These are phyloP conservation scores for Tuta absoluta DNA, from an alignment of 2,888 invertebrate species.

Conservation along the genomic window DNA sequence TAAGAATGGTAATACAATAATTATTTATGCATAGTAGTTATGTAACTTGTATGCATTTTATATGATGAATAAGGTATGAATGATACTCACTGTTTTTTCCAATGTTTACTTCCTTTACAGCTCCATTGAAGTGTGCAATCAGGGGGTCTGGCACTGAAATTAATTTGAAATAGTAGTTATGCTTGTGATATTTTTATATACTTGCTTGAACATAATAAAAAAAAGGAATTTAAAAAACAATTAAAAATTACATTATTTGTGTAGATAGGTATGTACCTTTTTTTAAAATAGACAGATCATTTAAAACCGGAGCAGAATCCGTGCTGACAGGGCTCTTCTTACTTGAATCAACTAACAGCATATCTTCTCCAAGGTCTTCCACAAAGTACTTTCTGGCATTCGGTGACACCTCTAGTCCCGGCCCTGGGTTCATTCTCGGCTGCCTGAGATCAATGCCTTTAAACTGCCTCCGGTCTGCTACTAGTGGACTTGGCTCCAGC, in stretches of 20 bases:
- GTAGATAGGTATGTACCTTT: conserved; percentile 50
- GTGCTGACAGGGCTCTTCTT: conserved; percentile 56
- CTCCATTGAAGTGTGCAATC: conserved; percentile 69
- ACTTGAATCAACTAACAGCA: conserved; percentile 66
- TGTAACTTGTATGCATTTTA: not conserved
- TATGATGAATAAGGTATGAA: not conserved
- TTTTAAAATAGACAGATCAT: conserved; percentile 53
- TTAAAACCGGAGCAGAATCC: conserved; percentile 45
- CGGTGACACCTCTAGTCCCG: conserved; percentile 44
- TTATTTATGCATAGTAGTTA: not conserved
- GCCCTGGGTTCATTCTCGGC: conserved; percentile 48
- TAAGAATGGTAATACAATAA: not conserved
- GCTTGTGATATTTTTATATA: not conserved
- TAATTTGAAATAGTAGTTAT: not conserved
- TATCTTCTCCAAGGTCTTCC: conserved; percentile 67
- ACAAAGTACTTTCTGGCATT: conserved; percentile 61
- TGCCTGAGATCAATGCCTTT: conserved; percentile 50
- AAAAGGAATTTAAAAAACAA: not conserved
- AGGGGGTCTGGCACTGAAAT: conserved; percentile 62
- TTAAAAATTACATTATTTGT: not conserved
- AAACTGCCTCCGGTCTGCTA: conserved; percentile 45
- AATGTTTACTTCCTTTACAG: conserved; percentile 55
- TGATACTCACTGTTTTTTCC: conserved; percentile 60
- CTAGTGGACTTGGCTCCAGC: conserved; percentile 56
- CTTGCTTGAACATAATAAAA: not conserved